Base-by-base conservation (phyloP, 2,888 invertebrate species). In the Leucophenga montana region DNA sequence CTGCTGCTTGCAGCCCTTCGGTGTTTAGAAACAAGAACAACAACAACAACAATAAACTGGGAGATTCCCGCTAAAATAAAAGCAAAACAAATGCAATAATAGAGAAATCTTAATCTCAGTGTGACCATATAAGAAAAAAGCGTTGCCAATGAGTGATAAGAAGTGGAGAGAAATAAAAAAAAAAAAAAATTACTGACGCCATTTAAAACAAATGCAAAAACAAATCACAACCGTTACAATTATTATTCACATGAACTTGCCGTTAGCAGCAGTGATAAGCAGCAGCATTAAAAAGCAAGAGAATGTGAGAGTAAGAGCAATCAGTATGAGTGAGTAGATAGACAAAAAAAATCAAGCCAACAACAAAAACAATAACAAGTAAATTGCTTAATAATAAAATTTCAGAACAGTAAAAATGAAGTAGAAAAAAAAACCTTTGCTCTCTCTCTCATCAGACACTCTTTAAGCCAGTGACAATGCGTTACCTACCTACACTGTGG, bases 371-470 rank as follows among this genome's bases (percentile, higher is more conserved):
- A 48, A 64, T 11, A 18, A 44, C 46, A 56, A 50, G 13, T 27
- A 57, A 13, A 22, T 31, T 39, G 39, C 11, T 39, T 11, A 57
- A 27, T 14, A 46, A 46, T 44, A 64, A 4, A n/a, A 39, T 18
- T 6, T 39, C 16, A 64, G n/a, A 66, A 53, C 54, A 66, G 39
- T 39, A 16, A 31, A 16, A 66, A 53, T 31, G 9, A 56, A 66
- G 16, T 3, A 13, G 1, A 11, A 56, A 18, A 14, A 6, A 18
- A 56, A 64, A 50, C 54, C 13, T 13, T 14, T 20, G 18, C 16
- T 57, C n/a, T 22, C 31, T 3, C 18, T 22, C 9, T 20, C 0
- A 18, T 33, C 4, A 33, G 8, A 33, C 8, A 8, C 39, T 39
- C 39, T 11, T 39, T 11, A 8, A 8, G 11, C 9, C 8, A 3